Base-by-base conservation (phyloP, 2,113 vertebrate species). In the Anarhynchus alexandrinus region DNA sequence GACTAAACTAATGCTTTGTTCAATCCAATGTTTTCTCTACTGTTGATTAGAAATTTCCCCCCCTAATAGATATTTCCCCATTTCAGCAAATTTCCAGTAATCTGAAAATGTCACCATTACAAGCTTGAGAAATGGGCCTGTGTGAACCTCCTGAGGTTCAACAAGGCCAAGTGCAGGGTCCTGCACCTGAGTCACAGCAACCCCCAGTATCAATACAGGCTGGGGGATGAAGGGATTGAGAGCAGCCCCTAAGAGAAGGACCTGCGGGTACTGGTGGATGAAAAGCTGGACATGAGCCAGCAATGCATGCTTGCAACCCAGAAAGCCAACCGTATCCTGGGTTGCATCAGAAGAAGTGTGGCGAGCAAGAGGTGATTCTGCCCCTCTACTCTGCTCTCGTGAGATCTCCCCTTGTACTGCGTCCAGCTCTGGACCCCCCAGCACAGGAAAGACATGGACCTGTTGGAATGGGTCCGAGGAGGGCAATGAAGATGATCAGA, bases 61-160 rank as follows among this genome's bases (percentile, higher is more conserved):
- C 72, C 30, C 73, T 23, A 51, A 52, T 71, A 69, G 66, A 9
- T 93, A 88, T 66, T 94, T 93, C 52, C 59, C 55, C 58, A 93
- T 86, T 96, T 96, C 76, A 96, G 77, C 76, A 91, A 90, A 96
- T 83, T 88, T 83, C 88, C 70, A 96, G 58, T 92, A 87, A 92
- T 94, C 67, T 88, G 95, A 95, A 96, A 88, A 91, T 77, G 93
- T 76, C 88, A 96, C 66, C 88, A 83, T 26, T 67, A 58, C 7
- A 22, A 42, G 32, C 32, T 1, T 0, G 4, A 82, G 59, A 92
- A 58, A 7, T 6, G 5, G 6, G 12, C 3, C 2, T 10, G 20
- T 6, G 10, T 30, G 27, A 83, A 52, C 7, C 5, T 54, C 58
- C 36, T 2, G 14, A 57, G 7, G 40, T 49, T 88, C 38, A 79